Conservation (phyloP, 1,140 invertebrate species). For the Batillaria attramentaria region DNA sequence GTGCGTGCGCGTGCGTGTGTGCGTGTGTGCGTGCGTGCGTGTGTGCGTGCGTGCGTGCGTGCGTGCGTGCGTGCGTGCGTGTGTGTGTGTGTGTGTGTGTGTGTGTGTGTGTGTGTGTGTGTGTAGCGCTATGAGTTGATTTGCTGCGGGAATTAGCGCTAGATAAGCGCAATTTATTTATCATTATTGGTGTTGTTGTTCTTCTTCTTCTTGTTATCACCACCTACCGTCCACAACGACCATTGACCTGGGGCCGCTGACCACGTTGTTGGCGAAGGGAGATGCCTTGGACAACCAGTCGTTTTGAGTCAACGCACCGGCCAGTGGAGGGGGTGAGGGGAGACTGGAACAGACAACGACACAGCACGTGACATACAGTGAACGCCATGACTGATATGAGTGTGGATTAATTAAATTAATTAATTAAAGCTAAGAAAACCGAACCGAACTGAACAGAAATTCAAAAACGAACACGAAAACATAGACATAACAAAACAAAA, state of each 20-base stretch:
- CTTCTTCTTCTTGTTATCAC: no score
- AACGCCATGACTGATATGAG: background rate
- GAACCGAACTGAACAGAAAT: no score
- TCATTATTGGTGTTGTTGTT: no score
- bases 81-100: background rate
- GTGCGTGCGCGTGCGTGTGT: background rate
- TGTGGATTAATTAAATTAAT: background rate
- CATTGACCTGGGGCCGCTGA: background rate
- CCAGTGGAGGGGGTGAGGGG: background rate
- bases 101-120: background rate
- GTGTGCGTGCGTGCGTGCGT: background rate
- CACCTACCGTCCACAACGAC: slow-evolving; percentile 2
- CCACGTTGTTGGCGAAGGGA: background rate
- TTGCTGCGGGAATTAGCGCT: background rate
- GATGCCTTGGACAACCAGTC: background rate
- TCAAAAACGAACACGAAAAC: no score
- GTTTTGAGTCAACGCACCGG: background rate
- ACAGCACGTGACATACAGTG: background rate
- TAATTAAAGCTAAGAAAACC: background rate
- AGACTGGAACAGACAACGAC: background rate
- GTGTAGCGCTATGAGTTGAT: no score
- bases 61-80: background rate
- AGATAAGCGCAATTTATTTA: background rate
- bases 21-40: background rate
- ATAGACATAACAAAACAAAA: background rate